These are phyloP conservation scores for Eubucco bourcierii DNA, from an alignment of 2,113 vertebrate genomes.

Conservation along the genomic window DNA sequence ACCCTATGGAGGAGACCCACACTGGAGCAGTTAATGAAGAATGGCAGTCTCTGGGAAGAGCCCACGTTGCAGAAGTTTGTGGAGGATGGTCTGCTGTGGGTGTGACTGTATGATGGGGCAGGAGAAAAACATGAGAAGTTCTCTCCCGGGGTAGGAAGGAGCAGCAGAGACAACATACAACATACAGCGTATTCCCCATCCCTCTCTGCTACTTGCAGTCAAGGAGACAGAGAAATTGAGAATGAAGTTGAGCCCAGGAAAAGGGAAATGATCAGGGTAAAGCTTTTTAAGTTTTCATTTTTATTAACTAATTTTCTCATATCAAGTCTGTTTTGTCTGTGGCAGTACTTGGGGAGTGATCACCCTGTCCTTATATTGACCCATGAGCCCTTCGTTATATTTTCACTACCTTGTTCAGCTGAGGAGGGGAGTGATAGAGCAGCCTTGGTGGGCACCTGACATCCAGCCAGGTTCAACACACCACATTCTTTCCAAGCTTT, in stretches of 20 bases:
- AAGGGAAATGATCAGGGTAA: neutral
- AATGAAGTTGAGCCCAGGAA: neutral
- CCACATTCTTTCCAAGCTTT: neutral
- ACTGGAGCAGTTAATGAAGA: neutral
- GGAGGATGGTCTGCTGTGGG: neutral
- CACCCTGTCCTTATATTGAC: neutral
- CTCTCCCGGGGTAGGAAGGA: neutral
- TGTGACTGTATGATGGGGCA: neutral
- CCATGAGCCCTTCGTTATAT: neutral
- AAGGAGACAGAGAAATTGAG: neutral
- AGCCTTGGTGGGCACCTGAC: neutral
- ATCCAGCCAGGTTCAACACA: neutral
- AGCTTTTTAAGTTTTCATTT: neutral
- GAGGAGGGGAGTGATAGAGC: neutral
- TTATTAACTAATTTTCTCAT: neutral
- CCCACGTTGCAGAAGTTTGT: neutral
- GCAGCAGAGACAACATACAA: neutral
- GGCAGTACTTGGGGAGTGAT: neutral
- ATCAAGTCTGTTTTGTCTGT: neutral
- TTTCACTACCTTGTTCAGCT: neutral
- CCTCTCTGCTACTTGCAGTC: accelerated
- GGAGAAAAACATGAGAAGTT: neutral
- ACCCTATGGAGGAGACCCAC: neutral
- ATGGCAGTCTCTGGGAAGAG: neutral
- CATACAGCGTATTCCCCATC: neutral